These are phyloP conservation scores for Eulemur coronatus DNA, from an alignment of 2,797 vertebrate species.

Conservation along the genomic window DNA sequence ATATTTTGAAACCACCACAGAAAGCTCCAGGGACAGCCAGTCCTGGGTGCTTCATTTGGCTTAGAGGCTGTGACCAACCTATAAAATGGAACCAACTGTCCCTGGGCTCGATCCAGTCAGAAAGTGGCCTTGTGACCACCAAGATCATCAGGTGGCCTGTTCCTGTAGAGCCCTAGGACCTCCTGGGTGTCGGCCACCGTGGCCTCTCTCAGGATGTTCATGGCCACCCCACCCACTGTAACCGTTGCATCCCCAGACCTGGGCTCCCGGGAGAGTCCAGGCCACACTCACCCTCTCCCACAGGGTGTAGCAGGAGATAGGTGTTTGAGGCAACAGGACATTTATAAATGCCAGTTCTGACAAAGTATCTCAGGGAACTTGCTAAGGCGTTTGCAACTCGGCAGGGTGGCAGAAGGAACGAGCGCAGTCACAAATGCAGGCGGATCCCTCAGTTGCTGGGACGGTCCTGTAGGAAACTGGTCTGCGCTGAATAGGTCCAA, in stretches of 20 bases:
- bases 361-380: rapidly evolving
- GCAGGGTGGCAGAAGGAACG: rapidly evolving
- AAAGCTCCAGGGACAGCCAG: background rate
- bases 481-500: rapidly evolving
- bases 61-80: background rate
- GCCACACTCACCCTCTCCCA: background rate
- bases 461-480: rapidly evolving
- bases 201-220: rapidly evolving
- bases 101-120: background rate
- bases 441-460: rapidly evolving
- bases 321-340: rapidly evolving
- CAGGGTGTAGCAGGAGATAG: rapidly evolving
- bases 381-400: rapidly evolving
- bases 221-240: too few relatives aligned
- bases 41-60: background rate
- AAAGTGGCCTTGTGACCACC: background rate
- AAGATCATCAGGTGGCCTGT: background rate
- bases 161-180: background rate
- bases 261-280: rapidly evolving
- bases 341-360: background rate
- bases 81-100: rapidly evolving
- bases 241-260: rapidly evolving
- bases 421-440: rapidly evolving
- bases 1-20: background rate
- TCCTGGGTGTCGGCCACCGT: rapidly evolving